phyloP scores from a whole-genome alignment of 2,888 invertebrate species.

The Drosophila kambysellisi region DNA sequence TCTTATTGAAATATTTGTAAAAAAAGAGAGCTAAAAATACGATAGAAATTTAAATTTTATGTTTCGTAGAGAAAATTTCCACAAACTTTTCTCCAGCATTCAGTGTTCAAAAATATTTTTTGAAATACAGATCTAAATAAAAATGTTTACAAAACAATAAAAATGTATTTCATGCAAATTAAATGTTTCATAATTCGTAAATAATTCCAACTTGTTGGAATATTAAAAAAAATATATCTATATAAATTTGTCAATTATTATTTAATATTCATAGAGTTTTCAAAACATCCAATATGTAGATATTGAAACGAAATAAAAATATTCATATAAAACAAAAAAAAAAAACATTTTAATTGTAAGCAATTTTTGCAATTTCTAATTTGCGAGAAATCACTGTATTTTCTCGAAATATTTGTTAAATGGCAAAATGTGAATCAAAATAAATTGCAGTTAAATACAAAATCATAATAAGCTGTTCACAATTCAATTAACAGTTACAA shows the following conservation, averaged over 20 bases:
- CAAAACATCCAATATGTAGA: no score
- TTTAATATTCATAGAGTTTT: neutral
- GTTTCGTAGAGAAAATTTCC: neutral
- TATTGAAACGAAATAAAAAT: no score
- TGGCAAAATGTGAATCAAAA: neutral
- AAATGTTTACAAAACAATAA: neutral
- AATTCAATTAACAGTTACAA: conserved; percentile 53
- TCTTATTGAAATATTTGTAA: neutral
- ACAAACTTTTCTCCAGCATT: neutral
- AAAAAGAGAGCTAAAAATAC: neutral
- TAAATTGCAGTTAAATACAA: neutral
- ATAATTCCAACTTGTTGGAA: neutral
- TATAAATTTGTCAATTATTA: neutral
- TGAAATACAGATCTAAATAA: neutral
- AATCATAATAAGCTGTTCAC: conserved; percentile 12
- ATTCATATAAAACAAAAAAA: neutral
- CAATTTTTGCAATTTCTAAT: neutral
- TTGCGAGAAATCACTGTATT: neutral
- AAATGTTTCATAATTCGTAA: neutral
- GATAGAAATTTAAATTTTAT: neutral
- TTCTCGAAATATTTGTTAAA: neutral
- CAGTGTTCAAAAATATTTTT: neutral
- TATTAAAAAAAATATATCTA: neutral
- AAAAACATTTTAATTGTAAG: neutral
- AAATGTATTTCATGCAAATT: neutral